Conservation (phyloP, 2,113 vertebrate genomes). For the Fulmarus glacialis region DNA sequence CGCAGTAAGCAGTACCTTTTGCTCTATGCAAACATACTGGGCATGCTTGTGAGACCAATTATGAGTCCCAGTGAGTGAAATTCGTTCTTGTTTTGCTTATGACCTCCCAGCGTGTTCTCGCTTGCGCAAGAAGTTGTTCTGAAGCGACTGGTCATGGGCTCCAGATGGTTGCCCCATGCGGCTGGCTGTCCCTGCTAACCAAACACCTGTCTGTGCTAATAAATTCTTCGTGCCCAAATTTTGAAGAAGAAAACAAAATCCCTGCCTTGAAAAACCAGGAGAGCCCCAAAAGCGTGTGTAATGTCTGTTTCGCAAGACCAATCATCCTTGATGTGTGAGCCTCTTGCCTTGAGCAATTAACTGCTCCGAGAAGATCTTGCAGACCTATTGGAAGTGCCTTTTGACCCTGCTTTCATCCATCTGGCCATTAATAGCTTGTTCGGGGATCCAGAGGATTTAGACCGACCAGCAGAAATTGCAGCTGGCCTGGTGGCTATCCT, state of each 20-base stretch:
- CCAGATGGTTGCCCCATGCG: background rate
- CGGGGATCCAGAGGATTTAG: background rate
- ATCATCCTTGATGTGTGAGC: background rate
- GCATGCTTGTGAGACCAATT: background rate
- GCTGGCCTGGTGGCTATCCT: background rate
- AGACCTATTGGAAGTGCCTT: background rate
- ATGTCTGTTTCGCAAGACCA: background rate
- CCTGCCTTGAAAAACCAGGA: background rate
- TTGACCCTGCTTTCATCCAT: slow-evolving; percentile 14
- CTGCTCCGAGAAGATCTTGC: rapidly evolving
- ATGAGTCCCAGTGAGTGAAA: background rate
- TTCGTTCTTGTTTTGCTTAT: background rate
- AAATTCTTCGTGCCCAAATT: background rate
- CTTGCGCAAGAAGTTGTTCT: background rate
- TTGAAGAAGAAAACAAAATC: background rate
- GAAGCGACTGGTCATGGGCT: background rate
- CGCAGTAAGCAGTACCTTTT: background rate
- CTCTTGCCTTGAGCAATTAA: background rate
- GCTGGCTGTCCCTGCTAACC: background rate
- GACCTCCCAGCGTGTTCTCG: background rate
- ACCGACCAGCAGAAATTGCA: background rate
- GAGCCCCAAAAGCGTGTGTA: background rate
- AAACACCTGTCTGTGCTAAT: background rate
- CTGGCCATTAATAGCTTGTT: background rate
- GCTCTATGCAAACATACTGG: background rate